Percentiles rank a stretch among this genome's conserved stretches.
Conservation (phyloP, 2,113 vertebrate genomes). For the Nanorana parkeri region DNA sequence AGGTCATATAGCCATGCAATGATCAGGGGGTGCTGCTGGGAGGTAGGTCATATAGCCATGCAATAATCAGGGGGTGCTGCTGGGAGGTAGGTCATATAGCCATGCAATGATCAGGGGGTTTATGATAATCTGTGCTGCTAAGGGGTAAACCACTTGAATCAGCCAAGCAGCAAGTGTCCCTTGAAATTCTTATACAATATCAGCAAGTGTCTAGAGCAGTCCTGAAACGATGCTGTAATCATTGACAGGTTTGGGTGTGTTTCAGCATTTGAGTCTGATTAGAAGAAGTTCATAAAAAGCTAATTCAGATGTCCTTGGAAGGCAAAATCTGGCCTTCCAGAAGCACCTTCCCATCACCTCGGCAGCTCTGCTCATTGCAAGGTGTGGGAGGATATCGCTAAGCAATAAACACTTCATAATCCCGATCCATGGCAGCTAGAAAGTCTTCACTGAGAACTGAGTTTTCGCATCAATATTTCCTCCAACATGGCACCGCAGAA, state of each 20-base stretch:
- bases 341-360: background rate
- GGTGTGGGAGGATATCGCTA: conserved; percentile 4
- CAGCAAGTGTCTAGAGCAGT: background rate
- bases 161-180: too few relatives aligned
- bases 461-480: conserved; percentile 39
- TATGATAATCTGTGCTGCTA: too few relatives aligned
- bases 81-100: too few relatives aligned
- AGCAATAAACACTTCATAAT: conserved; percentile 24
- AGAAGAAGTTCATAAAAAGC: background rate
- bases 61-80: too few relatives aligned
- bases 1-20: too few relatives aligned
- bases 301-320: conserved; percentile 25
- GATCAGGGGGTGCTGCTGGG: too few relatives aligned
- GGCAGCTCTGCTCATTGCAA: conserved; percentile 1
- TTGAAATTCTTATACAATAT: too few relatives aligned
- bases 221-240: background rate
- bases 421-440: background rate
- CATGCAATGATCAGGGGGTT: too few relatives aligned
- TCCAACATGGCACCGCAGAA: conserved; percentile 5
- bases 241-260: background rate
- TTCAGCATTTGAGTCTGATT: background rate
- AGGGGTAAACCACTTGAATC: too few relatives aligned
- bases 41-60: too few relatives aligned
- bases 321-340: conserved; percentile 17
- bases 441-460: conserved; percentile 2